Evolutionary conservation across 2,888 invertebrate genomes (phyloP).

Genomic region (Pristionchus exspectatus): DNA sequence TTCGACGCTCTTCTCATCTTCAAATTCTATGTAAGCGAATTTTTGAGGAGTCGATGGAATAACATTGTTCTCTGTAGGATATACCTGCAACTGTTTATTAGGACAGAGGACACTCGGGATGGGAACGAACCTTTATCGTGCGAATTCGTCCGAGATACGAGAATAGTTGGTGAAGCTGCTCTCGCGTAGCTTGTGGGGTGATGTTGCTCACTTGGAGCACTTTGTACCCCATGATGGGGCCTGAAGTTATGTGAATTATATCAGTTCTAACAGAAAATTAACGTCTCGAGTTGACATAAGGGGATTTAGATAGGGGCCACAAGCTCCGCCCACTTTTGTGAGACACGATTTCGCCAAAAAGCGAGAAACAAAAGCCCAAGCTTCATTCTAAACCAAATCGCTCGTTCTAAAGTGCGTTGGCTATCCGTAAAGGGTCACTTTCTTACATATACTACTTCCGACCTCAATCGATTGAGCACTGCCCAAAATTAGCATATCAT

Average conservation of each 20-base stretch:
- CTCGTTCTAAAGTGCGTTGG: too few species aligned
- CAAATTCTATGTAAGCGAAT: constrained; percentile 96
- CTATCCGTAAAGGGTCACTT: too few species aligned
- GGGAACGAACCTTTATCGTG: constrained; percentile 71
- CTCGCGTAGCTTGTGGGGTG: constrained; percentile 74
- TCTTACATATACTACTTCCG: too few species aligned
- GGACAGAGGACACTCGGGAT: neutral
- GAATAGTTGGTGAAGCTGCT: constrained; percentile 76
- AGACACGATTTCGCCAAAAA: too few species aligned
- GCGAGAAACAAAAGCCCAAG: too few species aligned
- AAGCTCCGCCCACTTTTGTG: too few species aligned
- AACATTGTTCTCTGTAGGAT: constrained; percentile 73
- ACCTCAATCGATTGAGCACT: too few species aligned
- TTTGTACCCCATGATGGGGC: constrained; percentile 49
- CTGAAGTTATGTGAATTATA: constrained; percentile 19
- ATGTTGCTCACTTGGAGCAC: constrained; percentile 78
- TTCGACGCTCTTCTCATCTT: constrained; percentile 90
- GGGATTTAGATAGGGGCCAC: too few species aligned
- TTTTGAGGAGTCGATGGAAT: constrained; percentile 79
- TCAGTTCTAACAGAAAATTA: neutral
- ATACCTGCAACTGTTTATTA: constrained; percentile 66
- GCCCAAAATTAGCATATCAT: too few species aligned
- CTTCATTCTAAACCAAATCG: too few species aligned
- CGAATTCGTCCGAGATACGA: constrained; percentile 76
- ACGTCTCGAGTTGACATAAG: neutral